Evolutionary conservation across 2,113 vertebrate species (phyloP).

Genomic region (Drymodes brunneopygia): DNA sequence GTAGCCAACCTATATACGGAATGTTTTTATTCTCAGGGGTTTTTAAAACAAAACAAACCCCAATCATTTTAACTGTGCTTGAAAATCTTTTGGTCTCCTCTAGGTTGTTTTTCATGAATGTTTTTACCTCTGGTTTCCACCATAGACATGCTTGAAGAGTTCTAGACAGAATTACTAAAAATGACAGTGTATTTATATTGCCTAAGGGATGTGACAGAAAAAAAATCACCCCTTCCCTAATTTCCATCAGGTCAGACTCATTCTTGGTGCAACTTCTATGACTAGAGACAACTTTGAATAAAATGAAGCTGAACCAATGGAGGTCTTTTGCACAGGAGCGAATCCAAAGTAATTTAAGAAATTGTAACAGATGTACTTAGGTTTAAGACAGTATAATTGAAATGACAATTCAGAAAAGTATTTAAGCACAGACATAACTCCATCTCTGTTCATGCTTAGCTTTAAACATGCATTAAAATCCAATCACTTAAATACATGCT

Average conservation of each 20-base stretch:
- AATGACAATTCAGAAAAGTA: background rate
- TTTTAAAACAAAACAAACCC: background rate
- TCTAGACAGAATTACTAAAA: background rate
- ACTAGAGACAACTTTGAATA: background rate
- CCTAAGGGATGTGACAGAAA: background rate
- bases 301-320: background rate
- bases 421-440: slow-evolving; percentile 27
- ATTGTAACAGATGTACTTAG: background rate
- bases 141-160: background rate
- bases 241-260: background rate
- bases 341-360: slow-evolving; percentile 7
- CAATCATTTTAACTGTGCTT: background rate
- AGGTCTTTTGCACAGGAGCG: background rate
- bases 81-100: background rate
- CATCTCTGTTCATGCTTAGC: background rate
- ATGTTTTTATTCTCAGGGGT: background rate
- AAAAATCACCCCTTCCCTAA: background rate
- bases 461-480: slow-evolving; percentile 23
- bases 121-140: background rate
- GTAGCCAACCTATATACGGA: background rate
- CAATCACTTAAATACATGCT: background rate
- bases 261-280: background rate
- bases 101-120: background rate
- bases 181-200: background rate
- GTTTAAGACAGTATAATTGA: background rate